Evolutionary conservation across 2,888 invertebrate species (phyloP), one percentile per base, ranked within the genome.

Genomic region (Zelleria hepariella): DNA sequence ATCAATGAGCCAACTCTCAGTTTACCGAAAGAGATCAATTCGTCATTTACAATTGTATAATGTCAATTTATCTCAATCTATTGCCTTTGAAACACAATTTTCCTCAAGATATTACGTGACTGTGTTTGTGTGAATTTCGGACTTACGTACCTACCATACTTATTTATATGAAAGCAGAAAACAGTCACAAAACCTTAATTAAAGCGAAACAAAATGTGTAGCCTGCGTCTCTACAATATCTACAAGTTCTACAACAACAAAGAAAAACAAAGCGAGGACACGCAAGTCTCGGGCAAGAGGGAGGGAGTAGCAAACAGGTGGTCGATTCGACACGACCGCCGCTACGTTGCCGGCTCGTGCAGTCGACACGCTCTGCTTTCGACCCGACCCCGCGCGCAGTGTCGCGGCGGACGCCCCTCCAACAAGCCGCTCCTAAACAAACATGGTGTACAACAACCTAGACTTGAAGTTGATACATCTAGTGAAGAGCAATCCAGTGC

Each of bases 21-120:
- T 56, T 42, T 23, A 27, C 23, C 18, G 8, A 25, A 54, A 25
- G 15, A 71, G 79, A 86, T 87, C 80, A 80, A 81, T 86, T 87
- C 77, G 87, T 86, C 87, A 86, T 88, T 86, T 81, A 72, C 82
- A 84, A 83, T 86, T 78, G 75, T 80, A 71, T 80, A 86, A 87
- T 83, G 86, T 86, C 87, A 86, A 81, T 86, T 73, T 80, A 73
- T 83, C 73, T 80, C 80, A 77, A 83, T 84, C 68, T 68, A n/a
- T 24, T 32, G 25, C 27, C 55, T 6, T 21, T 56, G 18, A 20
- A n/a, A 51, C 23, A 51, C 21, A 51, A 51, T 20, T 51, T 21
- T n/a, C n/a, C n/a, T n/a, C n/a, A n/a, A n/a, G n/a, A n/a, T n/a
- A n/a, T n/a, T 42, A 42, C 32, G 32, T 42, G 32, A 42, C 32